Conservation (phyloP, 2,113 vertebrate genomes). For the Chlorodrepanis virens region DNA sequence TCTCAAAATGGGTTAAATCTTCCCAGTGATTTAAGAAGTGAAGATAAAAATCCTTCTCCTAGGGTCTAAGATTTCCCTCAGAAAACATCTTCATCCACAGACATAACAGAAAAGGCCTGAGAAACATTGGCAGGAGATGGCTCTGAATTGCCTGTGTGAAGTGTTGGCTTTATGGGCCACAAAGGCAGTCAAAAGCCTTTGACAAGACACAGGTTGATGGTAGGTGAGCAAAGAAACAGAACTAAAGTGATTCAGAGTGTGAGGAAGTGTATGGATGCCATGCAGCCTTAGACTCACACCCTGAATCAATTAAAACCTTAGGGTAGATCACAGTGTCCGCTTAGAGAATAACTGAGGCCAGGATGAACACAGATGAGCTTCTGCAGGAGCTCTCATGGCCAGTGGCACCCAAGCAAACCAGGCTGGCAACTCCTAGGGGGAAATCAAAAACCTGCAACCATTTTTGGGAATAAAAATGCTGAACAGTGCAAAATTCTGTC, state of each 20-base stretch:
- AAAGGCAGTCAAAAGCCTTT: not conserved
- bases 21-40: not conserved
- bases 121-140: not conserved
- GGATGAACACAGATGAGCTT: not conserved
- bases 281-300: not conserved
- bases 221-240: not conserved
- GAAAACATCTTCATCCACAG: not conserved
- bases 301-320: not conserved
- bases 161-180: not conserved
- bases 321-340: not conserved
- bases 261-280: not conserved
- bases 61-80: not conserved
- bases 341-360: not conserved
- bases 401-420: not conserved
- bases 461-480: not conserved
- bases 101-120: accelerated
- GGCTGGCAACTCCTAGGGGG: not conserved
- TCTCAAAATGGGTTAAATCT: not conserved
- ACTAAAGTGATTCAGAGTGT: not conserved
- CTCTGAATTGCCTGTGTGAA: not conserved
- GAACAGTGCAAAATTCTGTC: not conserved
- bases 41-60: not conserved
- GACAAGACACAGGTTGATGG: not conserved
- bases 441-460: not conserved
- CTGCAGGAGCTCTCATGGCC: not conserved